These are phyloP conservation scores for Trogon melanurus DNA, from an alignment of 2,113 vertebrate genomes.

Conservation along the genomic window DNA sequence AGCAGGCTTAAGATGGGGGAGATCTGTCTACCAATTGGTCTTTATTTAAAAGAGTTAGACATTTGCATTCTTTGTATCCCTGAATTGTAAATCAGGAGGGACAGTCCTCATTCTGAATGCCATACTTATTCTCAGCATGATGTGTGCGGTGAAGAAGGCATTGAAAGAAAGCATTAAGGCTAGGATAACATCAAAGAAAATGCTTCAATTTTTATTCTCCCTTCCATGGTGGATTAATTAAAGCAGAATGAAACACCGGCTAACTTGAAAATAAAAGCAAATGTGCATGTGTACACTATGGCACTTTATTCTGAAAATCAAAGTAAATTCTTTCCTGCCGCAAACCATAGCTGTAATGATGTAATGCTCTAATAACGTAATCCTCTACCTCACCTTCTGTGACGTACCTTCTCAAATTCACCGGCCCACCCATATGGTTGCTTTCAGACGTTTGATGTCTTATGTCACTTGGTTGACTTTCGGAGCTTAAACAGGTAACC, in stretches of 20 bases:
- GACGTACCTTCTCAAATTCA: conserved; percentile 13
- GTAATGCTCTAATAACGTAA: not conserved
- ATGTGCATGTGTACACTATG: not conserved
- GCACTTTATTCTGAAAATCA: conserved; percentile 7
- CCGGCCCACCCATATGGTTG: conserved; percentile 13
- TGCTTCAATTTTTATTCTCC: not conserved
- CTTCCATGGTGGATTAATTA: conserved; percentile 35
- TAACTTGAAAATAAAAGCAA: conserved; percentile 42
- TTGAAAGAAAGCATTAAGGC: conserved; percentile 23
- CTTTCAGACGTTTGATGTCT: conserved; percentile 40
- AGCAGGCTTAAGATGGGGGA: not conserved
- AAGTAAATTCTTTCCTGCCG: not conserved
- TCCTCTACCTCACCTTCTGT: conserved; percentile 35
- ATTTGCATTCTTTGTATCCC: not conserved
- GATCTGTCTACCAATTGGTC: conserved; percentile 1
- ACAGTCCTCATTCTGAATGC: conserved; percentile 22
- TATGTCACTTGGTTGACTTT: conserved; percentile 34
- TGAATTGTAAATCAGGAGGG: not conserved
- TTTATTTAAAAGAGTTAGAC: not conserved
- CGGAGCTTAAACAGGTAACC: conserved; percentile 38
- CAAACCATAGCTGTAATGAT: not conserved
- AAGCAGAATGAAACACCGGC: not conserved
- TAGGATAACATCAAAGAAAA: conserved; percentile 39
- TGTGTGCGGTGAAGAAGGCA: not conserved
- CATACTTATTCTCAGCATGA: conserved; percentile 15